These are phyloP conservation scores for Grantiella picta DNA, from an alignment of 2,113 vertebrate species.

Conservation along the genomic window DNA sequence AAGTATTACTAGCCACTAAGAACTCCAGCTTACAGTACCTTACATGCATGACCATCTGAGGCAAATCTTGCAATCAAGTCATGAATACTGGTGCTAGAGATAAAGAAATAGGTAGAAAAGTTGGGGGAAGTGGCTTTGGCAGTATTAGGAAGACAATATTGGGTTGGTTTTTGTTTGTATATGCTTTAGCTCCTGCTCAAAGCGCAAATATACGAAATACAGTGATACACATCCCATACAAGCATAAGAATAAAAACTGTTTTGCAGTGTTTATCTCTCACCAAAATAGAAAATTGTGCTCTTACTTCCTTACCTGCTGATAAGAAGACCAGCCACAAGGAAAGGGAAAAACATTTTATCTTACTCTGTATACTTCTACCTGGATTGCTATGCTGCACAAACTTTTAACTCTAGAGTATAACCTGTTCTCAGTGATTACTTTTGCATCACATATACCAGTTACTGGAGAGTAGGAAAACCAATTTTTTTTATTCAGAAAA, in stretches of 20 bases:
- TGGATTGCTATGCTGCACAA: background rate
- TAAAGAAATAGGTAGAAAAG: background rate
- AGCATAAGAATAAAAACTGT: background rate
- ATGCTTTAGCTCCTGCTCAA: background rate
- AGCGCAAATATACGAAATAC: background rate
- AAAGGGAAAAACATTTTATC: background rate
- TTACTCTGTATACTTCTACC: background rate
- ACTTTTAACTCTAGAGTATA: background rate
- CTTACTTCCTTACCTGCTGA: background rate
- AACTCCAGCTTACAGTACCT: background rate
- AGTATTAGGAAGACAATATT: background rate
- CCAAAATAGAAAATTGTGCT: background rate
- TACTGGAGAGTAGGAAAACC: background rate
- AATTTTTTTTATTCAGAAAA: background rate
- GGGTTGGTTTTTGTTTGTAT: background rate
- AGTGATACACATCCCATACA: background rate
- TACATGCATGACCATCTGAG: background rate
- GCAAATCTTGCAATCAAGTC: background rate
- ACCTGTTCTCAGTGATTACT: background rate
- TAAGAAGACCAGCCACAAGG: rapidly evolving
- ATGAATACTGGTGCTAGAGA: background rate
- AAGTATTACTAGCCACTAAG: background rate
- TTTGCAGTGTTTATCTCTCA: background rate
- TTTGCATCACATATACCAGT: background rate
- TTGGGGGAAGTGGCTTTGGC: background rate